These are phyloP conservation scores for Masnerella sp. DNA, from an alignment of 2,888 invertebrate genomes.

Conservation along the genomic window DNA sequence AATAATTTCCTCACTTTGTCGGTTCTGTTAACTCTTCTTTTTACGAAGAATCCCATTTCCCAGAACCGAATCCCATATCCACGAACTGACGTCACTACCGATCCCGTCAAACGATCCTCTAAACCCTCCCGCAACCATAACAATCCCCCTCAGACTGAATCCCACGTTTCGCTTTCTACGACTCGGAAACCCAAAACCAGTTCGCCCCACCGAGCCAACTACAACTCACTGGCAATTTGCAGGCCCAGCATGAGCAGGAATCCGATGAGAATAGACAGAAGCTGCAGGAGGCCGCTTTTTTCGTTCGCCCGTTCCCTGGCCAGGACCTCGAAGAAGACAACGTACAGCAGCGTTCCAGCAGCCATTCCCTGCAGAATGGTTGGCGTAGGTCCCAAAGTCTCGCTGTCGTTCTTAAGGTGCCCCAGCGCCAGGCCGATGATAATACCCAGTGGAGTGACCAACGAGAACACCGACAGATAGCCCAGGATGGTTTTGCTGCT, in stretches of 20 bases:
- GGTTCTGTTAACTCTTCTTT: no score
- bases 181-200: no score
- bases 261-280: slow-evolving; percentile 80
- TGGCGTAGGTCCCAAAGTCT: slow-evolving; percentile 77
- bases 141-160: no score
- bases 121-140: no score
- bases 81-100: no score
- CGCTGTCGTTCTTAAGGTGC: slow-evolving; percentile 76
- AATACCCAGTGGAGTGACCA: slow-evolving; percentile 85
- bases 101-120: no score
- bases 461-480: slow-evolving; percentile 82
- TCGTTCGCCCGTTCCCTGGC: slow-evolving; percentile 83
- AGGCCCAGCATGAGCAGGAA: slow-evolving; percentile 81
- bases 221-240: slow-evolving; percentile 76
- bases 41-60: no score
- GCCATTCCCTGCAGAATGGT: slow-evolving; percentile 85
- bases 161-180: no score
- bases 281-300: slow-evolving; percentile 80
- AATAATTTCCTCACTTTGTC: no score
- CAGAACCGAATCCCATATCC: no score
- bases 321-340: slow-evolving; percentile 90
- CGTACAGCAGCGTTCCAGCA: slow-evolving; percentile 87
- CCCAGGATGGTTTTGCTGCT: slow-evolving; percentile 80
- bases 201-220: no score
- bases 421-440: slow-evolving; percentile 81